A percentile compares a stretch with the other conserved stretches of the same genome.
phyloP scores from a whole-genome alignment of 2,113 vertebrate species.

The Ramphastos sulfuratus region DNA sequence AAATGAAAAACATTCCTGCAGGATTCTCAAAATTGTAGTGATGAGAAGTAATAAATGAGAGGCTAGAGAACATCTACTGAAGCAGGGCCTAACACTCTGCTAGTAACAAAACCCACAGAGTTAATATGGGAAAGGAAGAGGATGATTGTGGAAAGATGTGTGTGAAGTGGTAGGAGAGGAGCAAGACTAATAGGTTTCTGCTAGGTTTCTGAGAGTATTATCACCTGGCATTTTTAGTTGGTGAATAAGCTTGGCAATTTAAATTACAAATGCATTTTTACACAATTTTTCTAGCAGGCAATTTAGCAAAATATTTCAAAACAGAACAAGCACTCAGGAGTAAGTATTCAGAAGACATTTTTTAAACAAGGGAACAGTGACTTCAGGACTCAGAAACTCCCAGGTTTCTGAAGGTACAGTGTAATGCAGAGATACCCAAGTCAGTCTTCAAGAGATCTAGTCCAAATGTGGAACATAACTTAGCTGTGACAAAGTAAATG shows the following conservation, averaged over 20 bases:
- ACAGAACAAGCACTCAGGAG: not conserved
- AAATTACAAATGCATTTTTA: not conserved
- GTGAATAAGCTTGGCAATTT: not conserved
- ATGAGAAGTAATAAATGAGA: not conserved
- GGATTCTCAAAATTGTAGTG: not conserved
- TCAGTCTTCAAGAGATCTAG: not conserved
- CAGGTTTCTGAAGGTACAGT: not conserved
- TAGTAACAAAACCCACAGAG: not conserved
- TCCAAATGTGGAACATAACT: not conserved
- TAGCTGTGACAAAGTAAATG: not conserved
- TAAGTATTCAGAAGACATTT: not conserved
- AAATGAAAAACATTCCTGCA: not conserved
- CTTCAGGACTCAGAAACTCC: not conserved
- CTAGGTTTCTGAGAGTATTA: not conserved
- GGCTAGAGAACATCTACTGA: not conserved
- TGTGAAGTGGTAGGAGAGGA: not conserved
- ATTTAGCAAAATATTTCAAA: not conserved
- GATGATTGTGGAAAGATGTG: not conserved
- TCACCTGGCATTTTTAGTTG: not conserved
- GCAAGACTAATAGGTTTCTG: not conserved
- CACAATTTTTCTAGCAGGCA: not conserved
- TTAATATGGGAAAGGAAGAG: accelerated
- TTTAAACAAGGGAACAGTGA: not conserved
- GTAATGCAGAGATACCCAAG: not conserved
- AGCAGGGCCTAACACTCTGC: not conserved